Conservation (phyloP, 2,113 vertebrate genomes). For the Nycticebus coucang region DNA sequence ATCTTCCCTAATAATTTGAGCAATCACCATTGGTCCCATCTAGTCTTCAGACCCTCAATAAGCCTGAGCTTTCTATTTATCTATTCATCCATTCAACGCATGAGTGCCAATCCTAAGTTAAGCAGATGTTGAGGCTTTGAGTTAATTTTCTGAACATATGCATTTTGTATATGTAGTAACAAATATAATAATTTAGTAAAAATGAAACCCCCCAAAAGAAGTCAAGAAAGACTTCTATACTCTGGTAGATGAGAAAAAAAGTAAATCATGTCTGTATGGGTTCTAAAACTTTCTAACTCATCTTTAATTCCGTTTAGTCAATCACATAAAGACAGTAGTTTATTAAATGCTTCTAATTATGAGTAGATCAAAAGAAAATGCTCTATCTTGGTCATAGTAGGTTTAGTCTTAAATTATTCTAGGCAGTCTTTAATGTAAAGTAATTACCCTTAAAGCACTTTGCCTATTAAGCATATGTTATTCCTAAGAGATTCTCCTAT, state of each 20-base stretch:
- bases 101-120: neutral
- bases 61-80: neutral
- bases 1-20: neutral
- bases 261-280: neutral
- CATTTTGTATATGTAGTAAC: neutral
- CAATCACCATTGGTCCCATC: neutral
- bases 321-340: neutral
- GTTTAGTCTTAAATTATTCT: constrained; percentile 27
- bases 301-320: constrained; percentile 36
- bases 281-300: constrained; percentile 12
- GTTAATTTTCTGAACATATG: neutral
- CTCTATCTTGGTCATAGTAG: neutral
- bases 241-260: neutral
- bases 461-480: constrained; percentile 42
- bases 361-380: constrained; percentile 6
- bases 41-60: neutral
- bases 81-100: neutral
- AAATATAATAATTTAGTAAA: constrained; percentile 1
- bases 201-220: neutral
- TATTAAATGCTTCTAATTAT: constrained; percentile 52
- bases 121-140: neutral
- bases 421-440: constrained; percentile 46
- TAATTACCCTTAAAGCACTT: constrained; percentile 51
- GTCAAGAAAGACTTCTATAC: neutral
- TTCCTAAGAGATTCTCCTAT: constrained; percentile 26